Evolutionary conservation across 2,797 vertebrate genomes (phyloP), one percentile per base, ranked within the genome.

Genomic region (Apogon hyalosoma): DNA sequence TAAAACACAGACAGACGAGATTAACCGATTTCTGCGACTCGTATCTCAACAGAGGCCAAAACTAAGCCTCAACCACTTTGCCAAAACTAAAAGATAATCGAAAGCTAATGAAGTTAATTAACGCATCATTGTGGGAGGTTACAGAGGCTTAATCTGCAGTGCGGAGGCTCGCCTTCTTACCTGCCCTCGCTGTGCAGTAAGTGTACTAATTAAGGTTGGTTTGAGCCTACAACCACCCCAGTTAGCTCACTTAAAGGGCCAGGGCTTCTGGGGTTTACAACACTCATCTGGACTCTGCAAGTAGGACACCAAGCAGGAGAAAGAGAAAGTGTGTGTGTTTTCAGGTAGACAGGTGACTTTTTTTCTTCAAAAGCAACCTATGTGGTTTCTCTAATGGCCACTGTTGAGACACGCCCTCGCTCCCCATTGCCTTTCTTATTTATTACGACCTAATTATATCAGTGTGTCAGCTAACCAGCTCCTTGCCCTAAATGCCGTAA

Each of bases 361-460:
- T 73, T 78, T 72, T 51, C 43, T 61, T 31, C 36, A 75, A 72
- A 77, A 65, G 48, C 79, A 77, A 73, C 79, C 80, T 74, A 57
- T 77, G 71, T 75, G 75, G 73, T 84, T 85, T 75, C 75, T 87
- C 73, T 85, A 86, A 87, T 85, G 84, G 77, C 87, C 84, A 63
- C 74, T 68, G 79, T 63, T 78, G 78, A 85, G 75, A 75, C 74
- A 73, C 82, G 18, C 72, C 78, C 80, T 66, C 77, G 9, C 75
- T 82, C 80, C 85, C 82, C 7, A 13, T 64, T 79, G 81, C 73
- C 77, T 82, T 38, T 64, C 85, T 88, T 87, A 86, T 89, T 88
- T 86, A 90, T 92, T 84, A 88, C 62, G 75, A 86, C 88, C 90
- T 90, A 86, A 92, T 92, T 92, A 92, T 81, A 88, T 86, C 86